phyloP scores from a whole-genome alignment of 2,113 vertebrate species.

The Odocoileus hemionus region DNA sequence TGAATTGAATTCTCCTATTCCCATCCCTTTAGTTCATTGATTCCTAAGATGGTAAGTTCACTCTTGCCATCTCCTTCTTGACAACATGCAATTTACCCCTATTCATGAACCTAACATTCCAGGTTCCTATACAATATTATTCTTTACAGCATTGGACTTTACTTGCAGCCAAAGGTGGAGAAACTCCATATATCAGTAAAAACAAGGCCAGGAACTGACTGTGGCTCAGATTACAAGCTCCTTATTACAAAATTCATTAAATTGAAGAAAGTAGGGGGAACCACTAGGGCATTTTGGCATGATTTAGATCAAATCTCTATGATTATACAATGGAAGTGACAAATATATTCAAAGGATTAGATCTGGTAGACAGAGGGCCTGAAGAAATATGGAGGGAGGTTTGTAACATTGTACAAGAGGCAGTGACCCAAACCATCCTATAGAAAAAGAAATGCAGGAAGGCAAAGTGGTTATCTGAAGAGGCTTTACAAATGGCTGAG shows the following conservation, averaged over 20 bases:
- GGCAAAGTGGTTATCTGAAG: background rate
- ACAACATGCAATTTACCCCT: background rate
- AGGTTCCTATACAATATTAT: background rate
- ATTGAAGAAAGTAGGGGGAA: background rate
- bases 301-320: background rate
- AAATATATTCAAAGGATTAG: background rate
- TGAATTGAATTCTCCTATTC: no score
- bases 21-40: no score
- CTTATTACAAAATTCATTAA: background rate
- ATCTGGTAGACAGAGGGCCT: background rate
- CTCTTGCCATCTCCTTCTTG: background rate
- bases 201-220: background rate
- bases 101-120: background rate
- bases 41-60: background rate
- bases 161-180: background rate
- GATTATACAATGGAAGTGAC: background rate
- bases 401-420: background rate
- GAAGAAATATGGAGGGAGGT: background rate
- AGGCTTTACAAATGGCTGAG: background rate
- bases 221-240: background rate
- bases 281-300: background rate
- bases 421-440: background rate
- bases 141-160: background rate
- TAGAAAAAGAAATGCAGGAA: background rate
- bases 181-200: background rate